These are phyloP conservation scores for Microcebus jonahi DNA, from an alignment of 2,113 vertebrate species.

Conservation along the genomic window DNA sequence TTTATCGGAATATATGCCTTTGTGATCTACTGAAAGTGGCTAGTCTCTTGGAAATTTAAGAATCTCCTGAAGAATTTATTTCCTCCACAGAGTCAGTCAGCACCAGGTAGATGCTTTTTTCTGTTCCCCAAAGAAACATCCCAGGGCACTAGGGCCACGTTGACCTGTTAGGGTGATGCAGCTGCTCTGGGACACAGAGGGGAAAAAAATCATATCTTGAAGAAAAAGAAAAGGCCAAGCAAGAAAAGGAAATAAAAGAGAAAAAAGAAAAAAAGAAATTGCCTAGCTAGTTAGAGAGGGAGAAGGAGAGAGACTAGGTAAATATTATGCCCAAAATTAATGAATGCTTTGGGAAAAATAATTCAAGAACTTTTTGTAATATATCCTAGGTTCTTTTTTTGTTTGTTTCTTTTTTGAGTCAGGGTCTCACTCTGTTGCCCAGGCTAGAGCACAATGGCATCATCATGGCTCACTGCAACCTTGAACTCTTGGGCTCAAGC, in stretches of 20 bases:
- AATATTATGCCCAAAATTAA: background rate
- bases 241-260: background rate
- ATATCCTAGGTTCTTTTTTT: background rate
- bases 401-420: background rate
- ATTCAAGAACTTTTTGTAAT: background rate
- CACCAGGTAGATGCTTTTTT: slow-evolving; percentile 92
- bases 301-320: background rate
- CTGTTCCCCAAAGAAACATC: slow-evolving; percentile 90
- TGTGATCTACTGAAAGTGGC: background rate
- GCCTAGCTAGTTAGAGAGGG: background rate
- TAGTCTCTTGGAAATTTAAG: slow-evolving; percentile 20
- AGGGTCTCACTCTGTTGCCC: too few species aligned
- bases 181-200: slow-evolving; percentile 71
- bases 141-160: slow-evolving; percentile 61
- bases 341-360: background rate
- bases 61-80: background rate
- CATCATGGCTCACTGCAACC: too few species aligned
- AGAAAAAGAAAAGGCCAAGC: background rate
- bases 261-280: background rate
- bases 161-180: slow-evolving; percentile 74
- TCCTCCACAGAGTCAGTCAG: slow-evolving; percentile 94
- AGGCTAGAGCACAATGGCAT: too few species aligned
- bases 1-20: background rate
- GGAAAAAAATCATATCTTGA: background rate
- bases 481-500: too few species aligned